These are phyloP conservation scores for Vireo altiloquus DNA, from an alignment of 2,113 vertebrate genomes.

Conservation along the genomic window DNA sequence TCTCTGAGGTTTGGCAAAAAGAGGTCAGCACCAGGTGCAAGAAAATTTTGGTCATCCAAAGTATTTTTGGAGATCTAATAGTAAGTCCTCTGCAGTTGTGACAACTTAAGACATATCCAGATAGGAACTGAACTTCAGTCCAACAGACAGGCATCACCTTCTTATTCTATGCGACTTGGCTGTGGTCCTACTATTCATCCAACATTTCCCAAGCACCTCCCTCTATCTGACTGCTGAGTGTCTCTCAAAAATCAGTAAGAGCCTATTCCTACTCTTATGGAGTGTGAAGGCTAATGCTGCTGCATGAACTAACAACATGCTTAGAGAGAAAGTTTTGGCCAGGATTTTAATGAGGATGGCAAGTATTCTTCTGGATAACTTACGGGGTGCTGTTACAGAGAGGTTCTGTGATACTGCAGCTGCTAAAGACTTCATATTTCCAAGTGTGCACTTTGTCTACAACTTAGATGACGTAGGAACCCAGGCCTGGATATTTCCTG, in stretches of 20 bases:
- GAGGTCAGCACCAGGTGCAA: neutral
- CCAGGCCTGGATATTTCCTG: neutral
- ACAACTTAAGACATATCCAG: neutral
- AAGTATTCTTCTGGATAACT: neutral
- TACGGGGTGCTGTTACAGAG: neutral
- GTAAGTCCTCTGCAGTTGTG: neutral
- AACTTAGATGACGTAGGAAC: neutral
- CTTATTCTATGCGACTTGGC: neutral
- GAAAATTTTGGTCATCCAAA: neutral
- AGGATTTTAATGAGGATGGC: neutral
- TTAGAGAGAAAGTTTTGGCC: neutral
- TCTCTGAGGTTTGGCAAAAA: neutral
- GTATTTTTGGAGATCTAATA: neutral
- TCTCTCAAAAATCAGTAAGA: neutral
- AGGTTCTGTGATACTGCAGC: neutral
- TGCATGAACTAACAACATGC: neutral
- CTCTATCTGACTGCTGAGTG: neutral
- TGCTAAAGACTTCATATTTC: neutral
- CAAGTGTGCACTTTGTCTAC: neutral
- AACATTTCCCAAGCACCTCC: neutral
- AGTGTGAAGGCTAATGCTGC: neutral
- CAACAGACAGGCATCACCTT: neutral
- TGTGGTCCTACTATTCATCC: neutral
- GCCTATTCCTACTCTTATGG: neutral
- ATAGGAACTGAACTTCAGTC: neutral